Percentiles rank a stretch among this genome's conserved stretches.
These are phyloP conservation scores for Chromobotia macracanthus DNA, from an alignment of 2,797 vertebrate species.

Conservation along the genomic window DNA sequence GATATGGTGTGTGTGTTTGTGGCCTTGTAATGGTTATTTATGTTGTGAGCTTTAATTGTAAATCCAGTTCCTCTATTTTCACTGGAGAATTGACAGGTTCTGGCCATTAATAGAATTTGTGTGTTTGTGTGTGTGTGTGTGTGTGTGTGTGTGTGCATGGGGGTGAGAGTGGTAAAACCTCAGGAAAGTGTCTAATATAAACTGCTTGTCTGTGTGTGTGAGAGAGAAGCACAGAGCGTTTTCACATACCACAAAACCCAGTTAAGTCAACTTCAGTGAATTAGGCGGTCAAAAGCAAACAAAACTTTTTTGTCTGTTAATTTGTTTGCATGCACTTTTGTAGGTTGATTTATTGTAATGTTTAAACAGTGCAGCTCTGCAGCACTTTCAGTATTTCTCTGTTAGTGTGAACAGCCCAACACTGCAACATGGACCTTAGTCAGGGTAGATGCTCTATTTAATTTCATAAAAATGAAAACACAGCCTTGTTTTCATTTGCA, in stretches of 20 bases:
- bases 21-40: conserved; percentile 88
- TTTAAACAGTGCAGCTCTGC: background rate
- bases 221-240: conserved; percentile 21
- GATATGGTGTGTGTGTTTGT: conserved; percentile 75
- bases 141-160: conserved; percentile 33
- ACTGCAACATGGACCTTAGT: background rate
- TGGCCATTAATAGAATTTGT: conserved; percentile 83
- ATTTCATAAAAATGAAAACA: too few species aligned
- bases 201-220: conserved; percentile 16
- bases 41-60: conserved; percentile 96
- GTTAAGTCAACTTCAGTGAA: conserved; percentile 1
- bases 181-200: conserved; percentile 72
- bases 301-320: background rate
- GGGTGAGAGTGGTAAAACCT: conserved; percentile 71
- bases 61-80: conserved; percentile 81
- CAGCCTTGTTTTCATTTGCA: background rate
- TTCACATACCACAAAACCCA: conserved; percentile 9
- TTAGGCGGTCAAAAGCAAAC: conserved; percentile 21
- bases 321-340: conserved; percentile 23
- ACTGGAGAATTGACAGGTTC: conserved; percentile 78
- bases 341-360: background rate
- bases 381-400: background rate
- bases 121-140: conserved; percentile 71
- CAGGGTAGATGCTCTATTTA: background rate
- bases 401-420: background rate